A percentile compares a stretch with the other conserved stretches of the same genome.
Evolutionary conservation across 2,113 vertebrate species (phyloP).

Genomic region (Rana temporaria): DNA sequence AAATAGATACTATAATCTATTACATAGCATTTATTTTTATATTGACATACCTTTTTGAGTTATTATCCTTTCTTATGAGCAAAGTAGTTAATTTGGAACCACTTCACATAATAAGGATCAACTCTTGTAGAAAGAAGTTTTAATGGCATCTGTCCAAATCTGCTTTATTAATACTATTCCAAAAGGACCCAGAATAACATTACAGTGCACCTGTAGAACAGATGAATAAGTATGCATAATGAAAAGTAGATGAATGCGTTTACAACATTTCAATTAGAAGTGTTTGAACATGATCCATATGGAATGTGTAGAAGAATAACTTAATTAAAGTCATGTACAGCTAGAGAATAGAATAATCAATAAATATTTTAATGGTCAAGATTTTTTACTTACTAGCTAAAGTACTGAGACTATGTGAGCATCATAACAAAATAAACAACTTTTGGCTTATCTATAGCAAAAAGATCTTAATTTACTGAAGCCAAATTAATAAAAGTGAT

Average conservation of each 20-base stretch:
- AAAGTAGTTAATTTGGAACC: conserved; percentile 22
- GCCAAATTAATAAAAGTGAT: no score
- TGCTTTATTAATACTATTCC: conserved; percentile 33
- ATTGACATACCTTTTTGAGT: conserved; percentile 23
- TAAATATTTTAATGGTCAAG: no score
- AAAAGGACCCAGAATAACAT: conserved; percentile 22
- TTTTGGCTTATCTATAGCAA: no score
- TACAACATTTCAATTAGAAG: conserved; percentile 25
- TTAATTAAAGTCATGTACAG: background rate
- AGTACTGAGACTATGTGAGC: no score
- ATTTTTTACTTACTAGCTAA: no score
- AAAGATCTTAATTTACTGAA: no score
- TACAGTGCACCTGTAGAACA: conserved; percentile 33
- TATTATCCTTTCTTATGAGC: conserved; percentile 17
- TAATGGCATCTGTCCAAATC: conserved; percentile 36
- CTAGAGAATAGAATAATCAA: no score
- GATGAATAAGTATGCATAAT: conserved; percentile 22
- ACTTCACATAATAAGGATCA: conserved; percentile 35
- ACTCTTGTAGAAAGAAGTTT: conserved; percentile 28
- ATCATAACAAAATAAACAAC: no score
- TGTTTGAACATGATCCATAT: conserved; percentile 26
- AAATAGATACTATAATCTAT: conserved; percentile 15
- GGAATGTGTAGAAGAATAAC: conserved; percentile 3
- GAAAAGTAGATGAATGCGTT: conserved; percentile 33
- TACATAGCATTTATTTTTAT: conserved; percentile 4